Evolutionary conservation across 2,888 invertebrate species (phyloP), one percentile per base, ranked within the genome.

Genomic region (Protonemura montana): DNA sequence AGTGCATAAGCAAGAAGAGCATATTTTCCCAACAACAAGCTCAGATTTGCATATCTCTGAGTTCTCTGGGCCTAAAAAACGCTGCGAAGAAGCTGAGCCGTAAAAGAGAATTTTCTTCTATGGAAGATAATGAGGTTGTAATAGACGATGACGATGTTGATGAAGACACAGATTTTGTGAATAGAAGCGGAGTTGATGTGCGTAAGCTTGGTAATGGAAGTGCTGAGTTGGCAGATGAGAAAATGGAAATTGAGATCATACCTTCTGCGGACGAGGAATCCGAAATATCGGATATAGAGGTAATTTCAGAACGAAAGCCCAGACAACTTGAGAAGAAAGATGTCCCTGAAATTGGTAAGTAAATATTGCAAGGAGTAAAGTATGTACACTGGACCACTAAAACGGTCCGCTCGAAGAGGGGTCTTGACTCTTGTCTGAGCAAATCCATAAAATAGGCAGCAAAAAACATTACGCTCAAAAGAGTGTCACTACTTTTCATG

Each of bases 11-110:
- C 21, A 87, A 89, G 5, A 90, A 91, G 77, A 91, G 91, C 88
- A 87, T 91, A 13, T 91, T 91, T 35, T 89, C 91, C 13, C 90
- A 91, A 88, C 90, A 90, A n/a, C 90, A 90, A 35, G 91, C 92
- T 87, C 88, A 90, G 85, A 90, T 91, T 86, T 89, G 89, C 81
- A 30, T 87, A 10, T 82, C 85, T 41, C 76, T 87, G 83, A 41
- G 85, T 80, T 82, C 86, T 26, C n/a, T 41, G 2, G 41, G 80
- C 25, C 76, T 86, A n/a, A 76, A 84, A 27, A 42, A 78, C 21
- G 85, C 42, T n/a, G 83, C 83, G 5, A 82, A 30, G 21, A 30
- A 35, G 26, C 25, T 86, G 7, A 26, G n/a, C 35, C 29, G 83
- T 42, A 85, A 35, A 82, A 6, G 16, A 26, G 85, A 30, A 76